phyloP scores from a whole-genome alignment of 2,113 vertebrate species.

The Grallaria varia region DNA sequence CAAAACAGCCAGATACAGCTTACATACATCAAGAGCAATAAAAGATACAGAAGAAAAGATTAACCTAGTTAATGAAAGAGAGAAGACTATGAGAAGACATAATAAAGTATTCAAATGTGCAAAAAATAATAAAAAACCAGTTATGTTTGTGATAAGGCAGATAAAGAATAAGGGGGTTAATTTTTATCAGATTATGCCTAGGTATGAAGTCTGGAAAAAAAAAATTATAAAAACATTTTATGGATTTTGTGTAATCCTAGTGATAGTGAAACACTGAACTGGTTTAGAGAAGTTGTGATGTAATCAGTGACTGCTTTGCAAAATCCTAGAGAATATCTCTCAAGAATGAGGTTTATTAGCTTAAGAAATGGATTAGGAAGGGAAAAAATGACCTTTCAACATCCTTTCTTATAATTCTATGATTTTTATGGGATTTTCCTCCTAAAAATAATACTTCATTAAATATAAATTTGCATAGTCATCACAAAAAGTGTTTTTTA shows the following conservation, averaged over 20 bases:
- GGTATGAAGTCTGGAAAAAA: background rate
- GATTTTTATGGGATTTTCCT: background rate
- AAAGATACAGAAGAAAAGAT: background rate
- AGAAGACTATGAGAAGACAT: background rate
- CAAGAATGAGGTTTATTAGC: background rate
- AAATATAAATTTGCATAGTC: background rate
- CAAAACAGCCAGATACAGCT: background rate
- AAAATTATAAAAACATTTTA: background rate
- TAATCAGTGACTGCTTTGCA: background rate
- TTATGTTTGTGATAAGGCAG: background rate
- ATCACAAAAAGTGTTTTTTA: background rate
- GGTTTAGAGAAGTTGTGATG: background rate
- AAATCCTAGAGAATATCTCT: background rate
- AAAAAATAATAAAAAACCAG: background rate
- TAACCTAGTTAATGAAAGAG: background rate
- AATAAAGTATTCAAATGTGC: background rate
- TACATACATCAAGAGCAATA: background rate
- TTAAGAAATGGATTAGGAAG: background rate
- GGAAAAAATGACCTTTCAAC: background rate
- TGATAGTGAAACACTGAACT: background rate
- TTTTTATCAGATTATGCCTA: background rate
- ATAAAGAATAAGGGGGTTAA: background rate
- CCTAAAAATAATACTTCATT: background rate
- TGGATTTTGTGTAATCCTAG: background rate
- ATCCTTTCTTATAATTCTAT: background rate